Evolutionary conservation across 2,113 vertebrate species (phyloP).

Genomic region (Riparia riparia): DNA sequence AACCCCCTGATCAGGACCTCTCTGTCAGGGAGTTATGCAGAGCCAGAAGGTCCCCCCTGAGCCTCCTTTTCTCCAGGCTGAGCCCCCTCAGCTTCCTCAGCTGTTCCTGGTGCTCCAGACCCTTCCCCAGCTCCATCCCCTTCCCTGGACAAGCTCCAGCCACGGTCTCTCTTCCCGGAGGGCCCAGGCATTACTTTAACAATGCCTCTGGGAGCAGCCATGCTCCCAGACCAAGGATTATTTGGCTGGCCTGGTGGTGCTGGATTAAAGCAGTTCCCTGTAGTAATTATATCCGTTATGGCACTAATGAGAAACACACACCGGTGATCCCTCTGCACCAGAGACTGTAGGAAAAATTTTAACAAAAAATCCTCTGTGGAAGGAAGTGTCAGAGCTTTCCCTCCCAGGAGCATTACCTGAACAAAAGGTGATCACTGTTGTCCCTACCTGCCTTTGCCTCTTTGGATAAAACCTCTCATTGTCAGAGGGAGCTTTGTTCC

Average conservation of each 20-base stretch:
- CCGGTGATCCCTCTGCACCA: neutral
- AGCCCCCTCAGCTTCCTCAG: neutral
- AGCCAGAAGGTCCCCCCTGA: neutral
- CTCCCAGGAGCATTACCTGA: neutral
- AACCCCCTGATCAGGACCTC: fast-evolving
- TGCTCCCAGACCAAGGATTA: neutral
- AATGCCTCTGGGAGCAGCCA: fast-evolving
- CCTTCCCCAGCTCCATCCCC: fast-evolving
- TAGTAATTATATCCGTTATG: neutral
- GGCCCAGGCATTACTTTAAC: neutral
- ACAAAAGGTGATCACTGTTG: neutral
- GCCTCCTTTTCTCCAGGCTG: neutral
- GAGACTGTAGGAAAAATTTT: neutral
- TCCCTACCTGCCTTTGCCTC: neutral
- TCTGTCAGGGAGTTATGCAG: neutral
- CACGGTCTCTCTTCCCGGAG: neutral
- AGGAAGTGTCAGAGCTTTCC: neutral
- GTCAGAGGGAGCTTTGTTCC: neutral
- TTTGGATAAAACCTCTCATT: neutral
- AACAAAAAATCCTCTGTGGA: neutral
- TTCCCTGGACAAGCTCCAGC: neutral
- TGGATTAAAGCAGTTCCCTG: neutral
- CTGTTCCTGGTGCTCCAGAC: fast-evolving
- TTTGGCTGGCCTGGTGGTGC: neutral
- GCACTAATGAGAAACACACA: neutral